Evolutionary conservation across 1,140 invertebrate genomes (phyloP), one percentile per base, ranked within the genome.

Genomic region (Protaetia brevitarsis): DNA sequence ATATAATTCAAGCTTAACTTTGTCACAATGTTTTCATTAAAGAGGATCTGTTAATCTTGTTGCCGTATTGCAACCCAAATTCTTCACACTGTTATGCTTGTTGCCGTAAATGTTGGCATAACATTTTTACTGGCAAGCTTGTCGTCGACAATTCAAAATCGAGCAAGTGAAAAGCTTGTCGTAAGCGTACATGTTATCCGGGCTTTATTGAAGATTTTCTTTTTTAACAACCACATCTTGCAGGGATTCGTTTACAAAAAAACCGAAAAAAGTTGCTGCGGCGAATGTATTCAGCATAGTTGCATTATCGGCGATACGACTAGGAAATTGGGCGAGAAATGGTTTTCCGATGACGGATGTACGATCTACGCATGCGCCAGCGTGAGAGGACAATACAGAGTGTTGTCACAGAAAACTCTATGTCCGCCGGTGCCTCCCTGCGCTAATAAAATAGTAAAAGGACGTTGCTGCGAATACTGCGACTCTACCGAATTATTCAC

Each of bases 171-270:
- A n/a, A n/a, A n/a, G n/a, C n/a, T n/a, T n/a, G n/a, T n/a, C n/a
- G n/a, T n/a, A n/a, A n/a, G n/a, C n/a, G n/a, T n/a, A n/a, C n/a
- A n/a, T n/a, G n/a, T n/a, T n/a, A n/a, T n/a, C n/a, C n/a, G n/a
- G n/a, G n/a, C n/a, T n/a, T n/a, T n/a, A n/a, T n/a, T n/a, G n/a
- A n/a, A n/a, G n/a, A n/a, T n/a, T n/a, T n/a, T n/a, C n/a, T n/a
- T n/a, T n/a, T n/a, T n/a, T n/a, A n/a, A n/a, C n/a, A n/a, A n/a
- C n/a, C n/a, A n/a, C n/a, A n/a, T n/a, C n/a, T n/a, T n/a, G n/a
- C n/a, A 51, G 41, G 41, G 41, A 10, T 51, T 51, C 19, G 41
- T 51, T 10, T 51, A 51, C 41, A 51, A 51, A 23, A 51, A 51
- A 51, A 8, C 41, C 5, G 5, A 23, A 51, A 19, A 19, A 2